A percentile compares a stretch with the other conserved stretches of the same genome.
Conservation (phyloP, 2,888 invertebrate species). For the Latrodectus elegans region DNA sequence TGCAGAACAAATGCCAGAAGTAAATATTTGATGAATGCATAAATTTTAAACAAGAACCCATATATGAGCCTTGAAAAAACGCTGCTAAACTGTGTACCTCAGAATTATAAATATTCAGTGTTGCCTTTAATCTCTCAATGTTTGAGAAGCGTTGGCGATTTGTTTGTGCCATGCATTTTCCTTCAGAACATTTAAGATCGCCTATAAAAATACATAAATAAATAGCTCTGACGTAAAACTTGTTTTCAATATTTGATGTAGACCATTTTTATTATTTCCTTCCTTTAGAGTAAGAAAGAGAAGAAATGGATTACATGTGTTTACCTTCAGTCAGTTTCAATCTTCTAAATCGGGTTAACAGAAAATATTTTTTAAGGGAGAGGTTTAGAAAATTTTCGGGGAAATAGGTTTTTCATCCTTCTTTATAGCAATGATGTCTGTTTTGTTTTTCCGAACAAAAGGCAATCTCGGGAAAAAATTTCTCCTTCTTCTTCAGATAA, state of each 20-base stretch:
- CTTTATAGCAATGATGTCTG: neutral
- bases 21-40: no score
- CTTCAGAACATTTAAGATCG: no score
- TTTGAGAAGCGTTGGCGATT: no score
- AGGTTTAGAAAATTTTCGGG: constrained; percentile 14
- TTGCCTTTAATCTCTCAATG: no score
- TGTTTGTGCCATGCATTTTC: no score
- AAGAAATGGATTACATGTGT: constrained; percentile 57
- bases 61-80: no score
- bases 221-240: constrained; percentile 27
- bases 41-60: no score
- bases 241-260: constrained; percentile 55
- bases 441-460: constrained; percentile 24
- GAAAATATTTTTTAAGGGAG: constrained; percentile 22
- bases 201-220: no score
- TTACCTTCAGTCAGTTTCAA: constrained; percentile 58
- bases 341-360: constrained; percentile 56
- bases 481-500: no score
- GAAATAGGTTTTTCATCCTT: constrained; percentile 20
- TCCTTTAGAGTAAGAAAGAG: constrained; percentile 9
- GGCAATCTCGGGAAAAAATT: neutral
- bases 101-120: no score
- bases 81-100: no score
- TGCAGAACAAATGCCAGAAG: no score
- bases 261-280: constrained; percentile 8